phyloP scores from a whole-genome alignment of 92 coral and sea anemone genomes.

The Zoanthus sansibaricus region DNA sequence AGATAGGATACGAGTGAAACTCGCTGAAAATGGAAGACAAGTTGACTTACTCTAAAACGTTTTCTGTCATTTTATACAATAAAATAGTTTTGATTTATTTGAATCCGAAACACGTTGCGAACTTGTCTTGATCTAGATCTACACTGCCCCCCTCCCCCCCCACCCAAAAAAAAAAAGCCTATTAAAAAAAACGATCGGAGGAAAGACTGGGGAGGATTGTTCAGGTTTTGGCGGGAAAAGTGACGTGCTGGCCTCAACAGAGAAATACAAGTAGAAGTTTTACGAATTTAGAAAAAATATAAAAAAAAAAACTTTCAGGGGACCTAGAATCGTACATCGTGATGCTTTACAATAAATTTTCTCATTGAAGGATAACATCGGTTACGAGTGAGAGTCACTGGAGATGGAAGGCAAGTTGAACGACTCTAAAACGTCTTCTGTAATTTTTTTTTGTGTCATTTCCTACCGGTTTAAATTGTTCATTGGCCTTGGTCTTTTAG shows the following conservation, averaged over 20 bases:
- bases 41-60: no score
- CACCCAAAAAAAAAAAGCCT: no score
- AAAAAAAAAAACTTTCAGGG: not conserved
- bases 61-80: no score
- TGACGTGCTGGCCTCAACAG: not conserved
- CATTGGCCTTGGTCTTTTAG: no score
- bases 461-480: not conserved
- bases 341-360: not conserved
- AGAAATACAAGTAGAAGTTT: not conserved
- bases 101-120: no score
- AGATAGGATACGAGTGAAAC: no score
- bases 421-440: not conserved
- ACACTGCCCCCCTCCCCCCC: no score
- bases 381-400: not conserved
- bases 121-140: no score
- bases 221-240: not conserved
- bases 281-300: not conserved
- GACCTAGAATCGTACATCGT: not conserved
- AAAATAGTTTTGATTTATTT: no score
- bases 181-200: no score
- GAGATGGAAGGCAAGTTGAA: slow-evolving; percentile 9
- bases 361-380: not conserved
- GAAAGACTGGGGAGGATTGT: not conserved
- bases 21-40: no score
- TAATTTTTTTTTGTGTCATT: not conserved